Evolutionary conservation across 2,888 invertebrate species (phyloP), one percentile per base, ranked within the genome.

Genomic region (Branchipolynoe longqiensis): DNA sequence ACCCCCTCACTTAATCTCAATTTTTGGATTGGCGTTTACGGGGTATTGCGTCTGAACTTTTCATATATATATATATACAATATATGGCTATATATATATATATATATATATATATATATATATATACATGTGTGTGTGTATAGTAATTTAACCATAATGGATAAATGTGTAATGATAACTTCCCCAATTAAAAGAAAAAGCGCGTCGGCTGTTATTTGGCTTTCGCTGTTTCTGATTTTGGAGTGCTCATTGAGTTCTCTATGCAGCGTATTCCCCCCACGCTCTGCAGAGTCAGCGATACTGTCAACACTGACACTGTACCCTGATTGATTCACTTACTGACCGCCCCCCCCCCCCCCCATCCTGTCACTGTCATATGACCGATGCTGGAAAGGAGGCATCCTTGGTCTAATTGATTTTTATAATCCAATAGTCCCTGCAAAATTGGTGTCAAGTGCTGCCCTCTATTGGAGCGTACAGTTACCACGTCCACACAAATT

Each of bases 331-430:
- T 69, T 69, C 38, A 33, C 36, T n/a, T n/a, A 38, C 62, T 25
- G 33, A 33, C 22, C 69, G 12, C 18, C 38, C n/a, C 36, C 28
- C 31, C 62, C 62, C 62, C 22, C 31, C 28, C 2, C 8, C 31
- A 3, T 62, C 4, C 25, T 48, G 18, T 8, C 48, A 48, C n/a
- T n/a, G n/a, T n/a, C n/a, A n/a, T n/a, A n/a, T n/a, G n/a, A n/a
- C n/a, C n/a, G n/a, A n/a, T n/a, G n/a, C n/a, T n/a, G n/a, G n/a
- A n/a, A n/a, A n/a, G n/a, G n/a, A n/a, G n/a, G n/a, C n/a, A n/a
- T n/a, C n/a, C n/a, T n/a, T n/a, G n/a, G n/a, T 38, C 69, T 69
- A 38, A 69, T 69, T 69, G 69, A 69, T 69, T 69, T 69, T 69
- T 69, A 69, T 69, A 69, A 69, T 69, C 69, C 69, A 69, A 69